phyloP scores from a whole-genome alignment of 2,797 vertebrate species.

The Syncerus caffer region DNA sequence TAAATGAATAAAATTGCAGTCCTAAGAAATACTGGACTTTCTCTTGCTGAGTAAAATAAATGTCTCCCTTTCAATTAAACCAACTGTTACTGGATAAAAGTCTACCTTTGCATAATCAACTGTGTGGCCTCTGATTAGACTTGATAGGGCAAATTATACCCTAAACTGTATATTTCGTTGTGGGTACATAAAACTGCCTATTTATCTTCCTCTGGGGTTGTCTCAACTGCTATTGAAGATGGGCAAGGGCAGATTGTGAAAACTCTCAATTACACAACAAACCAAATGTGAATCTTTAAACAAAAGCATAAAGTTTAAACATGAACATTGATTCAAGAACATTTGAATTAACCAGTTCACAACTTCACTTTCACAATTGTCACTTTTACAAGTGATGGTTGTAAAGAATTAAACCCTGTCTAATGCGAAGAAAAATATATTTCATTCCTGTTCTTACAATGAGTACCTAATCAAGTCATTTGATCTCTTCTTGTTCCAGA shows the following conservation, averaged over 20 bases:
- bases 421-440: neutral
- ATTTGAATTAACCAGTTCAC: neutral
- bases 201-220: constrained; percentile 24
- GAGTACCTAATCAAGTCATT: neutral
- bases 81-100: constrained; percentile 47
- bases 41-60: constrained; percentile 38
- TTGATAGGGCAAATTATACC: constrained; percentile 47
- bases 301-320: constrained; percentile 46
- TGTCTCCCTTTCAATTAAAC: constrained; percentile 34
- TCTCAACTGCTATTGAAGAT: constrained; percentile 20
- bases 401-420: neutral
- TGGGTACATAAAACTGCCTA: constrained; percentile 39
- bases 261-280: constrained; percentile 33
- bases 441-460: neutral
- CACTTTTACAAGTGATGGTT: neutral
- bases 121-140: constrained; percentile 41
- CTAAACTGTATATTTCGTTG: constrained; percentile 39
- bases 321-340: constrained; percentile 1
- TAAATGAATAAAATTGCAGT: constrained; percentile 63
- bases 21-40: neutral
- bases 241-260: constrained; percentile 33
- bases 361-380: constrained; percentile 8
- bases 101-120: constrained; percentile 47
- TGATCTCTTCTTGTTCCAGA: neutral
- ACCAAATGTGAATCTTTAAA: constrained; percentile 49